phyloP scores from a whole-genome alignment of 2,797 vertebrate genomes.

The Xiphophorus birchmanni region DNA sequence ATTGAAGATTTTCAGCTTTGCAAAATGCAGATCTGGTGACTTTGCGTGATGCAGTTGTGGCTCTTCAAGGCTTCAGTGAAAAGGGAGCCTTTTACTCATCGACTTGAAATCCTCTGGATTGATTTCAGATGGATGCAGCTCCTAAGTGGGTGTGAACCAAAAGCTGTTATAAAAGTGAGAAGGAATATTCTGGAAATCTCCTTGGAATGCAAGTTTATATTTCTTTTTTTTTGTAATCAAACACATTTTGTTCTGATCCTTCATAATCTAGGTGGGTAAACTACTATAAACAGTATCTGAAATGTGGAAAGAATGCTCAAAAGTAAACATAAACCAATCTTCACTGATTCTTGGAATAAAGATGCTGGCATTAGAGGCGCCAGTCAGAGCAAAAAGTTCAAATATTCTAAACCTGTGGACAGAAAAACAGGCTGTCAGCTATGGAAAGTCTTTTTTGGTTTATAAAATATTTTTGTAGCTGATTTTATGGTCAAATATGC shows the following conservation, averaged over 20 bases:
- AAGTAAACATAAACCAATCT: constrained; percentile 7
- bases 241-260: background rate
- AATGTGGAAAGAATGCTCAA: constrained; percentile 16
- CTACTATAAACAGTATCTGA: background rate
- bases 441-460: background rate
- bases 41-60: background rate
- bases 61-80: background rate
- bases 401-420: background rate
- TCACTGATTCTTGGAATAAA: constrained; percentile 30
- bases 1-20: background rate
- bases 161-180: constrained; percentile 5
- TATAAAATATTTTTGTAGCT: background rate
- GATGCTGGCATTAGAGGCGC: constrained; percentile 2
- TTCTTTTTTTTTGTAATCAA: background rate
- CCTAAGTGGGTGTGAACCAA: background rate
- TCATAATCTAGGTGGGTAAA: background rate
- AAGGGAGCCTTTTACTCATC: background rate
- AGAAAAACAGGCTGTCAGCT: background rate
- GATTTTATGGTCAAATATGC: background rate
- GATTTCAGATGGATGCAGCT: constrained; percentile 14
- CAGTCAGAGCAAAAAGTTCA: background rate
- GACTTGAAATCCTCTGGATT: background rate
- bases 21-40: background rate
- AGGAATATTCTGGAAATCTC: constrained; percentile 15
- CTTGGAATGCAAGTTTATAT: background rate